A percentile compares a stretch with the other conserved stretches of the same genome.
These are phyloP conservation scores for Marronus borbonicus DNA, from an alignment of 2,888 invertebrate genomes.

Conservation along the genomic window DNA sequence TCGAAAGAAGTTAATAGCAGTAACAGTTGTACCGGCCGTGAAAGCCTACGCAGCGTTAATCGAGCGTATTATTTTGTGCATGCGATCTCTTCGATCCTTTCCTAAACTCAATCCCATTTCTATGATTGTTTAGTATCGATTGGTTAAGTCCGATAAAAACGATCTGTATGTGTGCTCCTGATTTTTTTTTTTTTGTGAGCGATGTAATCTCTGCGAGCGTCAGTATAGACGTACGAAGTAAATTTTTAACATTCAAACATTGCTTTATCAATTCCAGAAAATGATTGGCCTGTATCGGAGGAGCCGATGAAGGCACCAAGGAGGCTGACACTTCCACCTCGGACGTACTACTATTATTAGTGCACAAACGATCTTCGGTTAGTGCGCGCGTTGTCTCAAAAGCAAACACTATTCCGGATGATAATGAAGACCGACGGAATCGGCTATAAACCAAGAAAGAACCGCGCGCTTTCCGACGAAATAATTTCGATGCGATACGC, in stretches of 20 bases:
- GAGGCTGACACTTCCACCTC: slow-evolving; percentile 36
- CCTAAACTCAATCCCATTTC: too few species aligned
- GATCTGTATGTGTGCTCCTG: too few species aligned
- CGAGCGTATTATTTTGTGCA: too few species aligned
- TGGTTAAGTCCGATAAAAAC: too few species aligned
- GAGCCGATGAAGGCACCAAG: slow-evolving; percentile 30
- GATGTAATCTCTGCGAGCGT: too few species aligned
- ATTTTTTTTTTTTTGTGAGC: too few species aligned
- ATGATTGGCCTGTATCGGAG: background rate
- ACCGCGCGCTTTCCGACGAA: background rate
- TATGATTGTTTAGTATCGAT: too few species aligned
- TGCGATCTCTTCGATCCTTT: too few species aligned
- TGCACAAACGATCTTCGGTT: slow-evolving; percentile 40
- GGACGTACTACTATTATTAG: slow-evolving; percentile 5
- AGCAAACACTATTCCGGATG: slow-evolving; percentile 8
- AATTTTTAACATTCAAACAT: background rate
- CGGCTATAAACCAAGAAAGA: background rate
- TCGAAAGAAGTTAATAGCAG: too few species aligned
- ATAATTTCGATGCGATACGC: background rate
- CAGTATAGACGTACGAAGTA: background rate
- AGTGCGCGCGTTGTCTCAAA: slow-evolving; percentile 8
- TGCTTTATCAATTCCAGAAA: slow-evolving; percentile 50
- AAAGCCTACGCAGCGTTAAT: too few species aligned
- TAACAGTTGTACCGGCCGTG: too few species aligned
- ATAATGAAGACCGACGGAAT: slow-evolving; percentile 11